phyloP scores from a whole-genome alignment of 2,888 invertebrate species.

The Tipula vernalis region DNA sequence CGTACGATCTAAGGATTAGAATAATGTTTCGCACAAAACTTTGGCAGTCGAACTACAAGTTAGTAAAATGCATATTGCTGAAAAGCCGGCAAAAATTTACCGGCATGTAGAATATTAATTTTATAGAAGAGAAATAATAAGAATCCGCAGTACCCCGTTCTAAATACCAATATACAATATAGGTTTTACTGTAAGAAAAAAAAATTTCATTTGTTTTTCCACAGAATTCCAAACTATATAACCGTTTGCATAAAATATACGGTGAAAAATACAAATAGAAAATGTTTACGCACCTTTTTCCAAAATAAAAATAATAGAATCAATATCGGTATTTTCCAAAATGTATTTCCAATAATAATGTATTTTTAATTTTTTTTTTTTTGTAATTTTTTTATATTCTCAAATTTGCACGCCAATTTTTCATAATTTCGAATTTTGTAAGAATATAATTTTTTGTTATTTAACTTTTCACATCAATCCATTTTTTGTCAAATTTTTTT shows the following conservation, averaged over 20 bases:
- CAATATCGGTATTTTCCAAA: neutral
- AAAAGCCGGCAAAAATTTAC: neutral
- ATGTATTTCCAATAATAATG: neutral
- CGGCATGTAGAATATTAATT: neutral
- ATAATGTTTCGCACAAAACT: neutral
- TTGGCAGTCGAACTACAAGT: neutral
- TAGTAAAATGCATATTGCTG: no score
- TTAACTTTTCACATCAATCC: conserved; percentile 7
- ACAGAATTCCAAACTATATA: neutral
- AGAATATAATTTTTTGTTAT: neutral
- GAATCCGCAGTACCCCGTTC: neutral
- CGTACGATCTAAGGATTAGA: neutral
- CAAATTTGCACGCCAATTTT: neutral
- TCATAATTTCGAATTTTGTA: conserved; percentile 8
- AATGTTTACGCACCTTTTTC: neutral
- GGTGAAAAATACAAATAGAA: neutral
- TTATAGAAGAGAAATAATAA: neutral
- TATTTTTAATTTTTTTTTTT: neutral
- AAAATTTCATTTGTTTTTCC: neutral
- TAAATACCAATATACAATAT: neutral
- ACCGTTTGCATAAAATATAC: neutral
- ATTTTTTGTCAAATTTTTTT: conserved; percentile 5
- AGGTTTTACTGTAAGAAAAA: neutral
- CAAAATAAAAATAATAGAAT: neutral
- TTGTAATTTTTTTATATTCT: neutral